phyloP scores from a whole-genome alignment of 2,113 vertebrate species.

The Eonycteris spelaea region DNA sequence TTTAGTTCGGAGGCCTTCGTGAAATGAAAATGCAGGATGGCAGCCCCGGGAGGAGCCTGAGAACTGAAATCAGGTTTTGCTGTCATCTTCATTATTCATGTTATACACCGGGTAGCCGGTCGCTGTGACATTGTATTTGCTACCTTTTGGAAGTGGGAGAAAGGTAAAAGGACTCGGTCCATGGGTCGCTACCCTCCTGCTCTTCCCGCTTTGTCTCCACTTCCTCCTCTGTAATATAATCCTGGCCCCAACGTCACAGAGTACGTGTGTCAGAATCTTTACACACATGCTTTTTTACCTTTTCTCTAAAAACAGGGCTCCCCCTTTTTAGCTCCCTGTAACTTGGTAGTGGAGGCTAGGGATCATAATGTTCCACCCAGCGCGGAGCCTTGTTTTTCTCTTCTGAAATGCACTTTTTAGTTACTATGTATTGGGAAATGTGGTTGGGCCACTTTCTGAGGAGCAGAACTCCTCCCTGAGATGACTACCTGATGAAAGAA shows the following conservation, averaged over 20 bases:
- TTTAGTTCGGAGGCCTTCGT: background rate
- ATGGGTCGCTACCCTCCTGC: background rate
- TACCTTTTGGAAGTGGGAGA: background rate
- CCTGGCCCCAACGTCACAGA: background rate
- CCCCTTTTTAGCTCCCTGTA: background rate
- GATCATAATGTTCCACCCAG: background rate
- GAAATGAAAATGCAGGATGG: background rate
- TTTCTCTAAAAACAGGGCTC: background rate
- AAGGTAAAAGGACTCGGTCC: background rate
- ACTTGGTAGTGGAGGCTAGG: background rate
- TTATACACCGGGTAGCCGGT: background rate
- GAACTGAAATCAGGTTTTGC: background rate
- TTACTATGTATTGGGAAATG: constrained; percentile 46
- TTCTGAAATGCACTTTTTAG: constrained; percentile 16
- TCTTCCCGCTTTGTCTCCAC: background rate
- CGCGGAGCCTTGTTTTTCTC: background rate
- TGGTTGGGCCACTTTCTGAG: constrained; percentile 11
- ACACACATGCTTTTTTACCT: background rate
- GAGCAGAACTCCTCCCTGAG: constrained; percentile 48
- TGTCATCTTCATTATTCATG: background rate
- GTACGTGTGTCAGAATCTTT: background rate
- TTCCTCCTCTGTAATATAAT: background rate
- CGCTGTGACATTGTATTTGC: background rate
- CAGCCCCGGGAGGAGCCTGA: background rate
- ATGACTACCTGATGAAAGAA: constrained; percentile 57